These are phyloP conservation scores for Xerus rutilus DNA, from an alignment of 2,797 vertebrate genomes.

Conservation along the genomic window DNA sequence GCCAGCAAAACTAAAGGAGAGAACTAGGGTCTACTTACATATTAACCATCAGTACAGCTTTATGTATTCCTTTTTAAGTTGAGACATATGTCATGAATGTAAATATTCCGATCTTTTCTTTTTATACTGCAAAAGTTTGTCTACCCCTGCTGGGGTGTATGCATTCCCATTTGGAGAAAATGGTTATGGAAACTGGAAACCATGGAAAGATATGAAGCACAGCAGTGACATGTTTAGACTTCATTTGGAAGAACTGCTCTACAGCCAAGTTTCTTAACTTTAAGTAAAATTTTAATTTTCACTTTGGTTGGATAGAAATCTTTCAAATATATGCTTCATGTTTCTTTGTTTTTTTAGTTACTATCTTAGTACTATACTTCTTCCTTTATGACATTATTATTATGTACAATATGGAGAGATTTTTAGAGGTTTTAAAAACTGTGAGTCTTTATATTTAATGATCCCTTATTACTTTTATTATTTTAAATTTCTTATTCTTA, in stretches of 20 bases:
- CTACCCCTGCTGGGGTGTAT: not conserved
- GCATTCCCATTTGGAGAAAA: not conserved
- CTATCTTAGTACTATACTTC: not conserved
- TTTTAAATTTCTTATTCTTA: not conserved
- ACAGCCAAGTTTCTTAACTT: not conserved
- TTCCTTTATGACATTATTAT: not conserved
- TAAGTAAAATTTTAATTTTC: not conserved
- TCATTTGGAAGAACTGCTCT: not conserved
- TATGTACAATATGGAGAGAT: not conserved
- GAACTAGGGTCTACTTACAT: fast-evolving
- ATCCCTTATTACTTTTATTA: not conserved
- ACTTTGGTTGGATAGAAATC: not conserved
- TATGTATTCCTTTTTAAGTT: not conserved
- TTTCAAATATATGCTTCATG: not conserved
- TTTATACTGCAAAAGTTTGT: not conserved
- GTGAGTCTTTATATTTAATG: not conserved
- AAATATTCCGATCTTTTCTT: not conserved
- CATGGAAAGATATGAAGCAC: not conserved
- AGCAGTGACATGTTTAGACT: not conserved
- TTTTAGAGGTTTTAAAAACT: not conserved
- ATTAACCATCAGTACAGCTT: not conserved
- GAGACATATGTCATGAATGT: not conserved
- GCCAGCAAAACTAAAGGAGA: not conserved
- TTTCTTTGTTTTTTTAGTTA: not conserved
- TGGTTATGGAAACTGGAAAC: not conserved